These are phyloP conservation scores for Cotesia typhae DNA, from an alignment of 1,140 invertebrate species.

Conservation along the genomic window DNA sequence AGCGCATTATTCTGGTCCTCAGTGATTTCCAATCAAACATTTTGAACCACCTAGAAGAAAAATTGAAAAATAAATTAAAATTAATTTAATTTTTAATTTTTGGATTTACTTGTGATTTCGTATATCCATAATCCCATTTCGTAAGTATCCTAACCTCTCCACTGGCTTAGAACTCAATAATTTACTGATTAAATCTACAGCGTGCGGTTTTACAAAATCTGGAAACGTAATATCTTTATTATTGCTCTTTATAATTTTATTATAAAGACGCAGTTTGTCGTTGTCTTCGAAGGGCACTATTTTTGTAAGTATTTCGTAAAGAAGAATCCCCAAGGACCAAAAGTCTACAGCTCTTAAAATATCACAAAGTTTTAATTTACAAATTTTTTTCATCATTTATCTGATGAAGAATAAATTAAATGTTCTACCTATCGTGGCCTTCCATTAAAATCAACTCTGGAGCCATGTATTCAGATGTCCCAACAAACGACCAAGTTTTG, in stretches of 20 bases:
- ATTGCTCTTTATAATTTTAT: constrained; percentile 82
- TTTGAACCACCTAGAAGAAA: constrained; percentile 77
- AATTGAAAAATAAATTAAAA: neutral
- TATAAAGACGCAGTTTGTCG: constrained; percentile 88
- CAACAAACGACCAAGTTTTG: constrained; percentile 91
- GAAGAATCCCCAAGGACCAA: constrained; percentile 83
- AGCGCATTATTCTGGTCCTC: constrained; percentile 69
- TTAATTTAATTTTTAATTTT: neutral
- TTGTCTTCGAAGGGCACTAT: constrained; percentile 77
- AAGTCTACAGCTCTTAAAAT: constrained; percentile 80
- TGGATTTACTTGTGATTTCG: constrained; percentile 71
- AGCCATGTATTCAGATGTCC: constrained; percentile 73
- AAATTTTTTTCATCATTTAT: neutral
- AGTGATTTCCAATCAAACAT: constrained; percentile 88
- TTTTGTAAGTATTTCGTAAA: constrained; percentile 81
- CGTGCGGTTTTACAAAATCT: constrained; percentile 65
- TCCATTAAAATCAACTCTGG: constrained; percentile 55
- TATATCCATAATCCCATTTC: constrained; percentile 73
- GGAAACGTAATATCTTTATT: constrained; percentile 75
- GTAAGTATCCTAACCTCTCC: constrained; percentile 74
- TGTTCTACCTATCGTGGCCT: constrained; percentile 68
- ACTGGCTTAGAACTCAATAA: constrained; percentile 72
- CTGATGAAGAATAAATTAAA: neutral
- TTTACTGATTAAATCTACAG: constrained; percentile 68
- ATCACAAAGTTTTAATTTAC: constrained; percentile 68